Conservation (phyloP, 1,140 invertebrate species). For the Drosophila saltans region DNA sequence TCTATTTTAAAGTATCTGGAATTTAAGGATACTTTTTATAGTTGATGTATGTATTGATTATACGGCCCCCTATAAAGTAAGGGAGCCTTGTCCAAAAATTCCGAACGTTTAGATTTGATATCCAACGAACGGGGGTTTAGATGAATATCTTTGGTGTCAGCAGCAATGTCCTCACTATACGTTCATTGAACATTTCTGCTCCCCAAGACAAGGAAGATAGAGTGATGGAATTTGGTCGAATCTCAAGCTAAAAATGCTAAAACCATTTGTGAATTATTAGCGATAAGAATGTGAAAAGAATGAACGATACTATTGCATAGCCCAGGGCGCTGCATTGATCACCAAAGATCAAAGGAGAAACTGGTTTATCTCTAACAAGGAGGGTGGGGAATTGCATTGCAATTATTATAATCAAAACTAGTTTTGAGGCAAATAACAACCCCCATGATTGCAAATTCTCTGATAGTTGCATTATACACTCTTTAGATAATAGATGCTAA, state of each 20-base stretch:
- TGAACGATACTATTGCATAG: conserved; percentile 14
- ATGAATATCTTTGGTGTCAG: conserved; percentile 72
- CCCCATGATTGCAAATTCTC: conserved; percentile 4
- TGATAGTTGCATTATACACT: not conserved
- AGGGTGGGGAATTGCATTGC: not conserved
- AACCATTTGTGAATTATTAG: conserved; percentile 64
- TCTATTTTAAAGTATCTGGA: not conserved
- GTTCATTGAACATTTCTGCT: conserved; percentile 78
- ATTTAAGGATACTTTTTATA: not conserved
- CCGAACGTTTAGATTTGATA: conserved; percentile 46
- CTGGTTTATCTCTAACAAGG: not conserved
- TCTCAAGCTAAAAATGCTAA: not conserved
- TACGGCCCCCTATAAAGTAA: conserved; percentile 74
- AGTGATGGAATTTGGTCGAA: conserved; percentile 12
- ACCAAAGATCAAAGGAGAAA: conserved; percentile 11
- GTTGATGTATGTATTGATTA: conserved; percentile 41
- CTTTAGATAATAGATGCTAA: not conserved
- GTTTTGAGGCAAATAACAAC: conserved; percentile 2
- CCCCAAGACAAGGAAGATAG: conserved; percentile 75
- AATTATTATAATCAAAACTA: not conserved
- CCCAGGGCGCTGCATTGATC: conserved; percentile 26
- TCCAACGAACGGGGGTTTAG: conserved; percentile 56
- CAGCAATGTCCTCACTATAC: conserved; percentile 76
- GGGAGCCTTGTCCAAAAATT: conserved; percentile 71
- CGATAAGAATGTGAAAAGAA: conserved; percentile 5